Evolutionary conservation across 2,797 vertebrate genomes (phyloP), one percentile per base, ranked within the genome.

Genomic region (Melanotaenia trifasciata): DNA sequence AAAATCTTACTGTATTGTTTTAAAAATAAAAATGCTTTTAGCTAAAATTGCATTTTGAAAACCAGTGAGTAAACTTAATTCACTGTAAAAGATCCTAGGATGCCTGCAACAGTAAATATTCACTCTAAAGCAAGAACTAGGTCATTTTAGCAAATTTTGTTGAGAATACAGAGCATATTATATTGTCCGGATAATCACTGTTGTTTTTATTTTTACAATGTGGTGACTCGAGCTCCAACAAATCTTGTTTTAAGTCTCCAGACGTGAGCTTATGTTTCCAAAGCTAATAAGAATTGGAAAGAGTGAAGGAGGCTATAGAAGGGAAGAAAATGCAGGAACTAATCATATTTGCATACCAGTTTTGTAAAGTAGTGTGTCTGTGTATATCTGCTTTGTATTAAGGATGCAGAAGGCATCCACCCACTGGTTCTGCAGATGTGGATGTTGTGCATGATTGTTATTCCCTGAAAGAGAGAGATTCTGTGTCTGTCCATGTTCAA

Each of bases 361-460:
- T 58, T 20, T 33, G 3, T n/a, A 35, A 20, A 58, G 57, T 8
- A 11, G 30, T 68, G 30, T 64, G 28, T 67, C n/a, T 32, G 45
- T 33, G 69, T 8, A 14, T 9, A 70, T 56, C 5, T 13, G 64
- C 30, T 20, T 12, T 28, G 24, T 58, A 30, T 79, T 76, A 79
- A 62, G 62, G 65, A 85, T 85, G 70, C 77, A 74, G 60, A 67
- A 61, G 47, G 62, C 32, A 22, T 83, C 73, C 56, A 63, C 69
- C 74, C 85, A 73, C 75, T 45, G 26, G 66, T 64, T 70, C 62
- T 86, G 75, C 85, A 90, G 90, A 89, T 92, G 86, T 83, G 67
- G 66, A 76, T 83, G 82, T 78, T 78, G 73, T 85, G 84, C 85
- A 54, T 74, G 76, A 88, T 78, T 90, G 65, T 80, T 67, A 67